Percentiles rank a stretch among this genome's conserved stretches.
Evolutionary conservation across 2,888 invertebrate genomes (phyloP).

Genomic region (Cephus pygmeus): DNA sequence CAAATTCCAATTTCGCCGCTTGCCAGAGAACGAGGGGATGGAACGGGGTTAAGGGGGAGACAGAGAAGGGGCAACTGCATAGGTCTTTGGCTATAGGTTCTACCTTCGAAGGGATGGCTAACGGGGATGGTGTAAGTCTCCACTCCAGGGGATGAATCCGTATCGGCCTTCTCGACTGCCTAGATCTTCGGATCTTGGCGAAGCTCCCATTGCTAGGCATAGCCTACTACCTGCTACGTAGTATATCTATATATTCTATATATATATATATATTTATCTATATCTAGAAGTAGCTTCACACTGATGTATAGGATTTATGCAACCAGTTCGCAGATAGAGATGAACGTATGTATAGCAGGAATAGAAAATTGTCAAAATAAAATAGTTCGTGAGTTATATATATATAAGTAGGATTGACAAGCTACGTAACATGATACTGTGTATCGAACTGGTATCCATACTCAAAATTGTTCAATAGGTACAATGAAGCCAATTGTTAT

Average conservation of each 20-base stretch:
- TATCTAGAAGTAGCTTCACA: neutral
- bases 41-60: neutral
- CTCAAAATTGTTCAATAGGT: slow-evolving; percentile 25
- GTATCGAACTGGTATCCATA: slow-evolving; percentile 14
- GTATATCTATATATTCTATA: neutral
- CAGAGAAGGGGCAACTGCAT: slow-evolving; percentile 15
- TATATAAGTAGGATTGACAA: neutral
- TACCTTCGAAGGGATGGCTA: neutral
- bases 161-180: slow-evolving; percentile 11
- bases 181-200: slow-evolving; percentile 1
- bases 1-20: slow-evolving; percentile 47
- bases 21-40: neutral
- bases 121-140: neutral
- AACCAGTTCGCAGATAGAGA: neutral
- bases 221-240: neutral
- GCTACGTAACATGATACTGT: neutral
- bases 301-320: neutral
- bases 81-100: neutral
- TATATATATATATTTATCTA: neutral
- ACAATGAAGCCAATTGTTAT: slow-evolving; percentile 29
- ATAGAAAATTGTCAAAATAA: neutral
- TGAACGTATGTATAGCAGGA: neutral
- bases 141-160: slow-evolving; percentile 25
- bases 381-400: neutral
- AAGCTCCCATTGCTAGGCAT: neutral